Evolutionary conservation across 2,113 vertebrate species (phyloP), one percentile per base, ranked within the genome.

Genomic region (Capreolus pygargus): DNA sequence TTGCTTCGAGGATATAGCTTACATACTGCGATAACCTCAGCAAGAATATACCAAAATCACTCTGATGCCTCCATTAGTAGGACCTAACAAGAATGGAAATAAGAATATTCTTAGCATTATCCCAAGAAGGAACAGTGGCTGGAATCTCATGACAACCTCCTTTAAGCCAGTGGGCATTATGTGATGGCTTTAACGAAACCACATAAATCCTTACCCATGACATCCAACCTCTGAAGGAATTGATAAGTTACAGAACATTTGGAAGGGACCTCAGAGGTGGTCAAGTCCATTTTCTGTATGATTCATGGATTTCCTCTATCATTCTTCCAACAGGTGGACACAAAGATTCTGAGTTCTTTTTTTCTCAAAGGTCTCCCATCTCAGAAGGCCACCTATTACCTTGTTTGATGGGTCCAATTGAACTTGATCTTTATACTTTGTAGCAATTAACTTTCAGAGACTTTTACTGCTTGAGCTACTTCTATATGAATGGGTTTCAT

Each of bases 41-140:
- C 60, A 67, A 78, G 70, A 84, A 21, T 57, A 79, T 21, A 70
- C 19, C 83, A 23, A 81, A 96, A 89, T 96, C 60, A 76, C 54
- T 60, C 79, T 39, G 30, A 58, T 0, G 10, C 7, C 23, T 27
- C 60, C 60, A 60, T 93, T 52, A 55, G 28, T 10, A 67, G 6
- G 33, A 21, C 19, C 84, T 57, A 19, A 64, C 16, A 58, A 28
- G 86, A 89, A 57, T 23, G 33, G 30, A 67, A 55, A 78, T n/a
- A 54, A 84, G 39, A 54, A 50, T 61, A 58, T 78, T 43, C 85
- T 90, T 45, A 86, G 76, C 86, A 58, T 86, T 47, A 39, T 84
- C 70, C 17, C 28, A n/a, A 30, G 28, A 76, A 89, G 36, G 57
- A 81, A 89, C 61, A 54, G 15, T 74, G 39, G 7, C 47, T 52